Conservation (phyloP, 2,797 vertebrate genomes). For the Sebastes kiyomatsui region DNA sequence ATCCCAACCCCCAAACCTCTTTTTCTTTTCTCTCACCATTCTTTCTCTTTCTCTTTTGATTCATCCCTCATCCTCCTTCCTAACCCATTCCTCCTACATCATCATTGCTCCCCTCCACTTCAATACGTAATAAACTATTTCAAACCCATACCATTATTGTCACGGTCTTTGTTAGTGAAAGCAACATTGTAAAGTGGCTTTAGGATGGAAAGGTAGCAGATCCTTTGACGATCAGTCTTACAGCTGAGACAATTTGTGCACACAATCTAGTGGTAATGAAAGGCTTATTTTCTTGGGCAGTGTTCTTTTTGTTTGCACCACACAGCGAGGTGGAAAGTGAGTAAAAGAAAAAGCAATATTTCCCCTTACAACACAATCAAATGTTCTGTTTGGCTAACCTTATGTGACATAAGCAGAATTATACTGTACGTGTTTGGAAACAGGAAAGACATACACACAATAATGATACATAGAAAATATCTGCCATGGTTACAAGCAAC, state of each 20-base stretch:
- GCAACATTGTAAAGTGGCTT: neutral
- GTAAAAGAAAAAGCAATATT: neutral
- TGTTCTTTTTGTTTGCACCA: neutral
- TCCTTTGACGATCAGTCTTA: neutral
- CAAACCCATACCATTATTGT: too few species aligned
- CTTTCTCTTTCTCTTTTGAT: too few species aligned
- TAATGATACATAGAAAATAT: neutral
- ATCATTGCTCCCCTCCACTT: too few species aligned
- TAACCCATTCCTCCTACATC: too few species aligned
- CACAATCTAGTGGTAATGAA: neutral
- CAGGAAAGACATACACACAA: neutral
- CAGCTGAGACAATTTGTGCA: neutral
- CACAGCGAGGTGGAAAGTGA: neutral
- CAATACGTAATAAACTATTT: too few species aligned
- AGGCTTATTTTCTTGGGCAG: neutral
- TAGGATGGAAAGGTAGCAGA: neutral
- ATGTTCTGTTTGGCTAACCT: neutral
- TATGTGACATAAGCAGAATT: neutral
- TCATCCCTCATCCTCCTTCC: too few species aligned
- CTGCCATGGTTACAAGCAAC: neutral
- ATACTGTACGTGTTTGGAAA: neutral
- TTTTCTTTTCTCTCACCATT: too few species aligned
- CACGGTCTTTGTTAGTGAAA: too few species aligned
- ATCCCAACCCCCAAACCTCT: too few species aligned
- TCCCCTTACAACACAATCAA: neutral